Evolutionary conservation across 2,113 vertebrate species (phyloP).

Genomic region (Mobula hypostoma): DNA sequence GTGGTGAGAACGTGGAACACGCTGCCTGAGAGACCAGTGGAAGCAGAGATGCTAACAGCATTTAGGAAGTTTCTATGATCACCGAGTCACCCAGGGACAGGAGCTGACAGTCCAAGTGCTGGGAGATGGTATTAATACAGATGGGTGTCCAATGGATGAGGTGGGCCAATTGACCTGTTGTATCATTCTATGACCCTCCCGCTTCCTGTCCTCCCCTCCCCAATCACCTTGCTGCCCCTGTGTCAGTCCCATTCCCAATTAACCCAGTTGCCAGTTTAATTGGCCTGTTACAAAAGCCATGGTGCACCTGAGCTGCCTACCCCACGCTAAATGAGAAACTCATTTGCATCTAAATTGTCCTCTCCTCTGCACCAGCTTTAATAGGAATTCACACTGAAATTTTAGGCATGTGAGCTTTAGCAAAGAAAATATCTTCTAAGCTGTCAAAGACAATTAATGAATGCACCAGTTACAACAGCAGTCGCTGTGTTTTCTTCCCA

Average conservation of each 20-base stretch:
- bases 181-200: no score
- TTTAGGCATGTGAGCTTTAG: slow-evolving; percentile 4
- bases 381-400: slow-evolving; percentile 24
- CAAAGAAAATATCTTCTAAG: neutral
- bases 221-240: neutral
- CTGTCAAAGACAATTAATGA: neutral
- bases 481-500: neutral
- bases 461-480: neutral
- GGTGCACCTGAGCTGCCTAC: neutral
- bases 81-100: no score
- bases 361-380: neutral
- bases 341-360: slow-evolving; percentile 15
- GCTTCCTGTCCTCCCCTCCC: neutral
- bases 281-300: neutral
- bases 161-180: no score
- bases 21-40: no score
- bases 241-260: neutral
- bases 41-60: no score
- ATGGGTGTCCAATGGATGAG: no score
- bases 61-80: no score
- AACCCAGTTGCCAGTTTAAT: neutral
- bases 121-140: no score
- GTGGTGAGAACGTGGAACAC: no score
- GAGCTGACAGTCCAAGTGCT: no score
- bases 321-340: neutral